These are phyloP conservation scores for Grantiella picta DNA, from an alignment of 2,113 vertebrate species.

Conservation along the genomic window DNA sequence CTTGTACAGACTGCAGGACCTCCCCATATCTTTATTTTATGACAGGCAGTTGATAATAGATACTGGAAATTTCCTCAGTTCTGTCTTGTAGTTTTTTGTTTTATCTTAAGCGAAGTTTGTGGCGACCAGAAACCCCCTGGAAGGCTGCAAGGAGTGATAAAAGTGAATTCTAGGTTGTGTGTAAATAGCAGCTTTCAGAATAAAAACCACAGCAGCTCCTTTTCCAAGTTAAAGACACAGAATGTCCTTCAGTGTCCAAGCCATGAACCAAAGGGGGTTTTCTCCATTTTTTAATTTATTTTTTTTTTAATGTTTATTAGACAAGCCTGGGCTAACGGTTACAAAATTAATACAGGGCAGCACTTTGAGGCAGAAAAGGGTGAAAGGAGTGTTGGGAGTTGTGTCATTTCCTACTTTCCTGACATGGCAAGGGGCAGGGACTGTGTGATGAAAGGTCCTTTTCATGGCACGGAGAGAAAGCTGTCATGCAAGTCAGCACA, in stretches of 20 bases:
- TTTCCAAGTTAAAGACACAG: not conserved
- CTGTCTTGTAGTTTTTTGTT: not conserved
- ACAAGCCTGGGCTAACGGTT: not conserved
- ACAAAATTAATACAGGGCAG: not conserved
- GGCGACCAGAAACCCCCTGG: not conserved
- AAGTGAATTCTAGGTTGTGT: not conserved
- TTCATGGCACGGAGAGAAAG: constrained; percentile 13
- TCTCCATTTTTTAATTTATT: not conserved
- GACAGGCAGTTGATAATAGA: not conserved
- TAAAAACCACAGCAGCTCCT: not conserved
- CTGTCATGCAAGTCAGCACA: constrained; percentile 26
- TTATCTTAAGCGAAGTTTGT: not conserved
- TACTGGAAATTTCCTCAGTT: not conserved
- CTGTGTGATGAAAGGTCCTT: constrained; percentile 27
- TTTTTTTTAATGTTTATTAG: not conserved
- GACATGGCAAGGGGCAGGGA: not conserved
- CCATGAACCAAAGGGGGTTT: not conserved
- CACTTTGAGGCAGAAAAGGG: not conserved
- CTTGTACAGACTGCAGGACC: not conserved
- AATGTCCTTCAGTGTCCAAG: not conserved
- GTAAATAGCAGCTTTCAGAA: not conserved
- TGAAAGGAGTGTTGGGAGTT: not conserved
- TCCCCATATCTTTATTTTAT: not conserved
- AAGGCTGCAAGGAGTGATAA: not conserved
- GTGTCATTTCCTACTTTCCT: not conserved